These are phyloP conservation scores for Falcaria lacertinaria DNA, from an alignment of 2,888 invertebrate genomes.

Conservation along the genomic window DNA sequence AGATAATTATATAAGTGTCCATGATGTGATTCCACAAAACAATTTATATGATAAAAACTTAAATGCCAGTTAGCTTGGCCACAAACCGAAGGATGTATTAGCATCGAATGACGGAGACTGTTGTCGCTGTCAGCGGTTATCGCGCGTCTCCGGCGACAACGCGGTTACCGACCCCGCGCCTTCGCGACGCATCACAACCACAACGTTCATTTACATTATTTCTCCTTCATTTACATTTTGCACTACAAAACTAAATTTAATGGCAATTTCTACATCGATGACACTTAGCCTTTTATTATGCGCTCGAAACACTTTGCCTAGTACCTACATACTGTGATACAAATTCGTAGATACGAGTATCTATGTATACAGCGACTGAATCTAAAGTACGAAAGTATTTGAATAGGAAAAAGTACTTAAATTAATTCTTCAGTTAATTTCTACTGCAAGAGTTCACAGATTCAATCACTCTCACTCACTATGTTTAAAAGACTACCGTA, in stretches of 20 bases:
- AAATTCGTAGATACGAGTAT: no score
- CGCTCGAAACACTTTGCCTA: no score
- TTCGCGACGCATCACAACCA: conserved; percentile 41
- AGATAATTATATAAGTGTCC: no score
- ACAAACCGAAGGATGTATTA: background rate
- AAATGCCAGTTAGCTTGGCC: background rate
- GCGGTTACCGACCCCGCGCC: conserved; percentile 61
- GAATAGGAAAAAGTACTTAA: no score
- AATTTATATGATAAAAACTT: background rate
- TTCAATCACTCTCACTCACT: no score
- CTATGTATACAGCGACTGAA: no score
- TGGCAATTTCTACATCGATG: conserved; percentile 2
- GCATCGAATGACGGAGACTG: background rate
- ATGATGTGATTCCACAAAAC: background rate
- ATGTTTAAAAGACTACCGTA: no score
- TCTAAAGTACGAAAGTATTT: no score
- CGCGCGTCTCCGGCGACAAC: conserved; percentile 50
- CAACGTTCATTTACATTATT: conserved; percentile 47
- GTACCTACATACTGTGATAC: no score
- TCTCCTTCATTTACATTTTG: conserved; percentile 40
- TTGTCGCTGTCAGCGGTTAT: conserved; percentile 35
- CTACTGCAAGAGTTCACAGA: no score
- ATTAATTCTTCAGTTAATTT: no score
- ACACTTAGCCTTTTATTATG: background rate
- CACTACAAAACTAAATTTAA: conserved; percentile 25